Conservation (phyloP, 2,113 vertebrate genomes). For the Lophura nycthemera region DNA sequence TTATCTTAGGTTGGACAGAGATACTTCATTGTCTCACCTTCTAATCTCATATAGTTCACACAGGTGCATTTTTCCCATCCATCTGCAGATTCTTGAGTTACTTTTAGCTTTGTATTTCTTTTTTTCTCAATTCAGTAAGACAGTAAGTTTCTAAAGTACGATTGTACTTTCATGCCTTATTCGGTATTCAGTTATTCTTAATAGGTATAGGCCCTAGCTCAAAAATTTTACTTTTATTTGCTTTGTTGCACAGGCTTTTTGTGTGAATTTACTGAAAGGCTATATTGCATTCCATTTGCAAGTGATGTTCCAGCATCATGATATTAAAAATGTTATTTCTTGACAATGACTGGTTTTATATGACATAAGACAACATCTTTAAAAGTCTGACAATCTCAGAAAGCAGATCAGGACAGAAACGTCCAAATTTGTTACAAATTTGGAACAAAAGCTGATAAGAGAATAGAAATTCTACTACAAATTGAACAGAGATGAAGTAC, state of each 20-base stretch:
- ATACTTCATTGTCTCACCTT: background rate
- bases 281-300: background rate
- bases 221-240: background rate
- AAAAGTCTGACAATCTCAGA: background rate
- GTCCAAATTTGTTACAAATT: background rate
- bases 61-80: background rate
- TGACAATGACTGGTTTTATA: background rate
- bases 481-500: background rate
- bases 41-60: slow-evolving; percentile 12
- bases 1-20: slow-evolving; percentile 23
- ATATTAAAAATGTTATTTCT: background rate
- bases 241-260: slow-evolving; percentile 4
- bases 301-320: background rate
- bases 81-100: background rate
- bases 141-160: background rate
- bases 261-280: background rate
- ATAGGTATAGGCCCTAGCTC: background rate
- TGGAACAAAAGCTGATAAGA: background rate
- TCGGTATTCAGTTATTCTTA: background rate
- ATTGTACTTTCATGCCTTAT: background rate
- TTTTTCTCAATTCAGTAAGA: background rate
- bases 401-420: slow-evolving; percentile 12
- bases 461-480: background rate
- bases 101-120: background rate
- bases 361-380: background rate